Evolutionary conservation across 2,797 vertebrate genomes (phyloP).

Genomic region (Periparus ater): DNA sequence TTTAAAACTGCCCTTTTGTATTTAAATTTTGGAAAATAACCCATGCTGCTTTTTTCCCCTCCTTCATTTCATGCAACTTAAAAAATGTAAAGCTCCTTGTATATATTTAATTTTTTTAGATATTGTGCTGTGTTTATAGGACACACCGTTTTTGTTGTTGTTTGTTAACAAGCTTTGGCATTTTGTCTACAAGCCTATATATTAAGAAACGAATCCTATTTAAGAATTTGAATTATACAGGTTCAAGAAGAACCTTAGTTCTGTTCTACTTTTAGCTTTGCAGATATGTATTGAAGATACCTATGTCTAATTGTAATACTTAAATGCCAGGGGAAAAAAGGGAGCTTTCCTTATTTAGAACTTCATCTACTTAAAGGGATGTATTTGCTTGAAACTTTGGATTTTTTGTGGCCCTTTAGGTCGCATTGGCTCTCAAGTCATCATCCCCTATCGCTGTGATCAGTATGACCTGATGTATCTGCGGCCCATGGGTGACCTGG

Average conservation of each 20-base stretch:
- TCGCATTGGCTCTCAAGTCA: slow-evolving; percentile 89
- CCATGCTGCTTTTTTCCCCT: fast-evolving
- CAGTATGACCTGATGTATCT: slow-evolving; percentile 90
- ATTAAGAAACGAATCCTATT: not conserved
- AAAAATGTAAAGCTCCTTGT: not conserved
- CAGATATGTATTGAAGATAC: not conserved
- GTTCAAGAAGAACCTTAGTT: not conserved
- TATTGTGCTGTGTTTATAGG: not conserved
- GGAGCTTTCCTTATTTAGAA: not conserved
- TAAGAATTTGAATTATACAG: not conserved
- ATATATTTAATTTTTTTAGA: not conserved
- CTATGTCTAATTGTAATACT: not conserved
- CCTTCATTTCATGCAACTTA: not conserved
- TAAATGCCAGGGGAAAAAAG: not conserved
- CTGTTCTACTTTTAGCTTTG: not conserved
- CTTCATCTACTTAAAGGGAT: not conserved
- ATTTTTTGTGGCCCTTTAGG: slow-evolving; percentile 73
- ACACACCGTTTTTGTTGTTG: not conserved
- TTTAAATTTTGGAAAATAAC: not conserved
- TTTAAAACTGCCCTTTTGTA: not conserved
- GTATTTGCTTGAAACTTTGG: not conserved
- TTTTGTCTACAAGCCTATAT: not conserved
- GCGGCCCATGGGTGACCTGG: slow-evolving; percentile 93
- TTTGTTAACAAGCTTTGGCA: not conserved
- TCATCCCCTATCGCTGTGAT: slow-evolving; percentile 91